Percentiles rank a stretch among this genome's conserved stretches.
phyloP scores from a whole-genome alignment of 1,140 invertebrate species.

The Lepidurus apus region DNA sequence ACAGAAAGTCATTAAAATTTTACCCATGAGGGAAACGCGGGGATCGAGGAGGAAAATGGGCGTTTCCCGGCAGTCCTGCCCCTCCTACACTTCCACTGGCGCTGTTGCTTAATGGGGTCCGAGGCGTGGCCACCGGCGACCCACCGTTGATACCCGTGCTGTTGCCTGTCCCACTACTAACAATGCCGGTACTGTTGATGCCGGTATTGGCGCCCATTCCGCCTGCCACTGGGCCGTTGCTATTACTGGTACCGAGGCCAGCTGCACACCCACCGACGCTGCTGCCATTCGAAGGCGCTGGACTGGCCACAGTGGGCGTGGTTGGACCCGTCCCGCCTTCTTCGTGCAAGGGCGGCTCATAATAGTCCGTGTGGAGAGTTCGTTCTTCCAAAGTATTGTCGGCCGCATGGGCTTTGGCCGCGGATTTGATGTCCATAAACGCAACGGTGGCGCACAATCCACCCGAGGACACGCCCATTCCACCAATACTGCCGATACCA shows the following conservation, averaged over 20 bases:
- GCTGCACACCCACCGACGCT: background rate
- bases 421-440: constrained; percentile 95
- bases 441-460: constrained; percentile 74
- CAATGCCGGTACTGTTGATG: background rate
- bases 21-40: constrained; percentile 36
- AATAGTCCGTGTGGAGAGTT: constrained; percentile 83
- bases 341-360: constrained; percentile 59
- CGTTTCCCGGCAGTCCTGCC: constrained; percentile 38
- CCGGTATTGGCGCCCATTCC: constrained; percentile 19
- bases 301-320: constrained; percentile 25
- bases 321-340: constrained; percentile 22
- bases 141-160: constrained; percentile 8
- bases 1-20: background rate
- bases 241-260: background rate
- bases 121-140: constrained; percentile 41
- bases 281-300: constrained; percentile 1
- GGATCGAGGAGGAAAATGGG: constrained; percentile 34
- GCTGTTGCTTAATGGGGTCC: constrained; percentile 43
- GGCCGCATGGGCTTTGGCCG: constrained; percentile 82
- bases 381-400: constrained; percentile 82
- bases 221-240: constrained; percentile 9
- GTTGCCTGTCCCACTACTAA: background rate
- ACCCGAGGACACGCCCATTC: constrained; percentile 49
- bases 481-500: constrained; percentile 48
- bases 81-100: constrained; percentile 34